Evolutionary conservation across 2,888 invertebrate species (phyloP).

Genomic region (Lamproptera curius): DNA sequence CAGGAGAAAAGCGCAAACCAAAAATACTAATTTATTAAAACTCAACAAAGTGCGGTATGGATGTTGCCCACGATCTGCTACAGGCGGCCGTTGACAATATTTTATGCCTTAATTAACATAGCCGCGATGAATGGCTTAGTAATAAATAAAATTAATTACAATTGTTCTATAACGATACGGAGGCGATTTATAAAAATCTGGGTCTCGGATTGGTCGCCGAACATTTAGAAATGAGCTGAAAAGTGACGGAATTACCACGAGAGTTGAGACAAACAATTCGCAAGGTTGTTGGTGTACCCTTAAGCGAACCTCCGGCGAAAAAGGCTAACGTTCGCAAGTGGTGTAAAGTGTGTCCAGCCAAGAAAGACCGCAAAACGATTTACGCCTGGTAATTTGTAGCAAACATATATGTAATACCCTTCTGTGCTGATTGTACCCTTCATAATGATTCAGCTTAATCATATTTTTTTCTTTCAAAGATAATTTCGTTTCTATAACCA

Average conservation of each 20-base stretch:
- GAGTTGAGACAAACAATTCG: conserved; percentile 10
- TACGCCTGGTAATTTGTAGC: conserved; percentile 16
- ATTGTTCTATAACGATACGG: conserved; percentile 1
- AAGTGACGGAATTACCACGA: conserved; percentile 3
- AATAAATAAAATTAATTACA: conserved; percentile 4
- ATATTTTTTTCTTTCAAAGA: neutral
- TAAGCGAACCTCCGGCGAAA: conserved; percentile 10
- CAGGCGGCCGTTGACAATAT: conserved; percentile 7
- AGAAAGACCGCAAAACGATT: conserved; percentile 20
- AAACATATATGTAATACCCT: conserved; percentile 23
- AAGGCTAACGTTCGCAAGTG: conserved; percentile 15
- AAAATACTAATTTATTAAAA: conserved; percentile 26
- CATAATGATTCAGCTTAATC: conserved; percentile 9
- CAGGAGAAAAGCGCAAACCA: conserved; percentile 21
- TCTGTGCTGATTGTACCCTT: conserved; percentile 19
- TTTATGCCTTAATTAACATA: conserved; percentile 1
- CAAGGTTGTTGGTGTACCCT: conserved; percentile 5
- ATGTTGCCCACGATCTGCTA: conserved; percentile 19
- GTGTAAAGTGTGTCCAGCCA: conserved; percentile 20
- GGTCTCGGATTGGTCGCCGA: conserved; percentile 5
- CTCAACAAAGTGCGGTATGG: conserved; percentile 10
- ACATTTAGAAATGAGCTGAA: conserved; percentile 5
- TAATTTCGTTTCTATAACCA: neutral
- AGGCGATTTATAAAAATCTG: conserved; percentile 5
- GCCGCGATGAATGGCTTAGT: conserved; percentile 1